Conservation (phyloP, 2,797 vertebrate species). For the Rhinoraja longicauda region DNA sequence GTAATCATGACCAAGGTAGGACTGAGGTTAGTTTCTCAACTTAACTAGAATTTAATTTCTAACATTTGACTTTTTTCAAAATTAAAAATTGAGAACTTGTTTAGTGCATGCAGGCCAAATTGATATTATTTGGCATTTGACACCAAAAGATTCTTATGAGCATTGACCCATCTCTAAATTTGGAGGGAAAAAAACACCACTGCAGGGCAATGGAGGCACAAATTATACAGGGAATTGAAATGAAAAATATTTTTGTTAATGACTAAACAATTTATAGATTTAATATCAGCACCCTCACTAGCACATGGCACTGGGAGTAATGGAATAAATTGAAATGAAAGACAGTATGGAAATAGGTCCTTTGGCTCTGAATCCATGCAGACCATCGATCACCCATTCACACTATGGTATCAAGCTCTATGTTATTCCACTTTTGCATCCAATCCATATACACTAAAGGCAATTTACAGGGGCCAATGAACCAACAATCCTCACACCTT, state of each 20-base stretch:
- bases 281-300: not conserved
- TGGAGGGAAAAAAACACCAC: not conserved
- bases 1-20: constrained; percentile 79
- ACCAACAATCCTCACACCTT: too few relatives aligned
- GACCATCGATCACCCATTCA: too few relatives aligned
- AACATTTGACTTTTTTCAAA: not conserved
- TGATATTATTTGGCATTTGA: not conserved
- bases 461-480: too few relatives aligned
- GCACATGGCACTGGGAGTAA: too few relatives aligned
- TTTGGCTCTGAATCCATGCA: too few relatives aligned
- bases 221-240: not conserved
- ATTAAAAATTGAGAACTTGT: not conserved
- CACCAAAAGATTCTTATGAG: not conserved
- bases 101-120: not conserved
- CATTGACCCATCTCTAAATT: not conserved
- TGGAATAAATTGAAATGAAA: too few relatives aligned
- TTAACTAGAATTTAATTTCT: not conserved
- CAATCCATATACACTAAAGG: too few relatives aligned
- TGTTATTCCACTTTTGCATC: too few relatives aligned
- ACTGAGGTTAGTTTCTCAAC: not conserved
- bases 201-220: not conserved
- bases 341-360: too few relatives aligned
- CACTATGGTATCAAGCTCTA: too few relatives aligned
- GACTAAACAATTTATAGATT: not conserved
- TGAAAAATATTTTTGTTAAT: not conserved